Conservation (phyloP, 2,888 invertebrate genomes). For the Ctena decussata region DNA sequence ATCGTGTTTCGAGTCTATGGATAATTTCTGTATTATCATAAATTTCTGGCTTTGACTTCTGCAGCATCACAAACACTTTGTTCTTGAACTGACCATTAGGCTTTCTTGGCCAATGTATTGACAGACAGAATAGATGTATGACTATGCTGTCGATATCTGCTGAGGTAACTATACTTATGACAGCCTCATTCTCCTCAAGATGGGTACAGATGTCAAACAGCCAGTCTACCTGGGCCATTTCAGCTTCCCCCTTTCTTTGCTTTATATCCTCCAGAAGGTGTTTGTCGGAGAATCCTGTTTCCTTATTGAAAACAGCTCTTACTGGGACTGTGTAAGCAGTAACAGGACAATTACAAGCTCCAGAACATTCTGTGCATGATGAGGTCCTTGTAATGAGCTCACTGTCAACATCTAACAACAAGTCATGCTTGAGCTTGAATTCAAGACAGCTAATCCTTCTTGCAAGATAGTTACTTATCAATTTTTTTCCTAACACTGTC, state of each 20-base stretch:
- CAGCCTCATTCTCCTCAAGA: conserved; percentile 3
- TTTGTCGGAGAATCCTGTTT: not conserved
- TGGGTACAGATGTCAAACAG: not conserved
- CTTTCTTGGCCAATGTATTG: conserved; percentile 13
- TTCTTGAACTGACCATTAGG: not conserved
- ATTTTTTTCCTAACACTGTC: conserved; percentile 14
- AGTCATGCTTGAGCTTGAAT: not conserved
- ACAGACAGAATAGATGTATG: conserved; percentile 30
- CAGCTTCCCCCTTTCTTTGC: conserved; percentile 36
- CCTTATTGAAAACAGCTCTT: not conserved
- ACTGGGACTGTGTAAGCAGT: not conserved
- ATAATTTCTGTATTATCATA: not conserved
- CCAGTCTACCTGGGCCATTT: conserved; percentile 50
- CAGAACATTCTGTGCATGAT: not conserved
- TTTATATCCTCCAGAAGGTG: not conserved
- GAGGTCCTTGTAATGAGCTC: not conserved
- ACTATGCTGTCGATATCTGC: conserved; percentile 37
- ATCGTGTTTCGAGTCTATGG: not conserved
- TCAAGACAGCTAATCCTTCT: not conserved
- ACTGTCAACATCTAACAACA: conserved; percentile 26
- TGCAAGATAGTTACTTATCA: conserved; percentile 35
- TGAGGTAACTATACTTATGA: conserved; percentile 33
- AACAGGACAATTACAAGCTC: not conserved
- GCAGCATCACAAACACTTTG: conserved; percentile 29
- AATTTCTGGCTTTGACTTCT: not conserved